Percentiles rank a stretch among this genome's conserved stretches.
Conservation (phyloP, 2,888 invertebrate species). For the Lagria hirta region DNA sequence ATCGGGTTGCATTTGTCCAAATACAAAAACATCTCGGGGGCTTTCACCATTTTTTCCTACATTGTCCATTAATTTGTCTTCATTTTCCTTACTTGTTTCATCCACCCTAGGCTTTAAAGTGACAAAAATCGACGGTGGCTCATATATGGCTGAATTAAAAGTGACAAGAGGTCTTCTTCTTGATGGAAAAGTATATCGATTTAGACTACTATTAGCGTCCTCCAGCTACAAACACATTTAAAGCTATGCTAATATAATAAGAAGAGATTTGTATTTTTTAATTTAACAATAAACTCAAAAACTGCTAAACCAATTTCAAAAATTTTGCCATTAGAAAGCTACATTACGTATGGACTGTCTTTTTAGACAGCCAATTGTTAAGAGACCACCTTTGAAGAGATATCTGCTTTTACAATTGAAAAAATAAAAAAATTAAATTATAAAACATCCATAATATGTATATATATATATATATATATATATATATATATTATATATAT, state of each 20-base stretch:
- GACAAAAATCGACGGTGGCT: slow-evolving; percentile 12
- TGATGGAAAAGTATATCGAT: too few relatives aligned
- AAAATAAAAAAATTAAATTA: background rate
- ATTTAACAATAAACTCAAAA: slow-evolving; percentile 3
- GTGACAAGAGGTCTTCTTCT: slow-evolving; percentile 9
- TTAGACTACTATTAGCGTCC: too few relatives aligned
- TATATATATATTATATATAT: too few relatives aligned
- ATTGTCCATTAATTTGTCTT: background rate
- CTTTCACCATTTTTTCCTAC: too few relatives aligned
- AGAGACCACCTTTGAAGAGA: background rate
- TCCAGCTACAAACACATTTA: slow-evolving; percentile 8
- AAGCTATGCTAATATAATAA: too few relatives aligned
- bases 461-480: too few relatives aligned
- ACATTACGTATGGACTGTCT: too few relatives aligned
- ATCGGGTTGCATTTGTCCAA: slow-evolving; percentile 14
- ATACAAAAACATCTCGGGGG: slow-evolving; percentile 16
- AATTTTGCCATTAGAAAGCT: too few relatives aligned
- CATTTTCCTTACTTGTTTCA: background rate
- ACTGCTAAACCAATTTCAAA: slow-evolving; percentile 2
- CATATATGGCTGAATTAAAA: too few relatives aligned
- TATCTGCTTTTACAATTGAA: background rate
- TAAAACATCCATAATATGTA: background rate
- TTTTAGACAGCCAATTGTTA: too few relatives aligned
- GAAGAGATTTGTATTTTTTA: too few relatives aligned
- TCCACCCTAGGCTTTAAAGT: slow-evolving; percentile 9